Evolutionary conservation across 2,797 vertebrate species (phyloP).

Genomic region (Propithecus deckenii): DNA sequence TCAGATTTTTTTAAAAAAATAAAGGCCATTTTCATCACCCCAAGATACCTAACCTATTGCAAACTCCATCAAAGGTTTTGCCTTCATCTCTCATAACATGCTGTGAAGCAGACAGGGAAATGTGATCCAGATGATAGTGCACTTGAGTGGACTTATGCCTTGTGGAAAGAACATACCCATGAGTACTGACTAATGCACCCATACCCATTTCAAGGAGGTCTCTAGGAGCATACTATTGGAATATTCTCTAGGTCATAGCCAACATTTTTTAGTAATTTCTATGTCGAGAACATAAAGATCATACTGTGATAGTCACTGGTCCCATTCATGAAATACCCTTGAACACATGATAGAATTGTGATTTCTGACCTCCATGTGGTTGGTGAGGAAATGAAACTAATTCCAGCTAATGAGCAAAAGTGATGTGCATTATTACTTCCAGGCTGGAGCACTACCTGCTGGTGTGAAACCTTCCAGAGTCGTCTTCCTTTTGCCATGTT

Average conservation of each 20-base stretch:
- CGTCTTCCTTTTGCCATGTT: background rate
- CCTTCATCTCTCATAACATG: background rate
- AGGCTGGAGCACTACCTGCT: background rate
- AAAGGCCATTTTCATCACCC: background rate
- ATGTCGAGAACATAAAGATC: background rate
- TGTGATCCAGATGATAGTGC: background rate
- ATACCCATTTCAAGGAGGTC: background rate
- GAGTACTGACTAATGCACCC: background rate
- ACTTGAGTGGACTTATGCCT: background rate
- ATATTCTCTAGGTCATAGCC: background rate
- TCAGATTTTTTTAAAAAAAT: background rate
- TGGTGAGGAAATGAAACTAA: conserved; percentile 3
- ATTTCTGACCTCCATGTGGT: background rate
- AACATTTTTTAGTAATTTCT: background rate
- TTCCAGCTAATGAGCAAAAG: background rate
- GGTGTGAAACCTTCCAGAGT: background rate
- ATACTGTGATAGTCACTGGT: background rate
- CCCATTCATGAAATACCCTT: background rate
- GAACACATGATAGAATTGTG: background rate
- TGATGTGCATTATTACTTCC: background rate
- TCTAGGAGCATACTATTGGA: background rate
- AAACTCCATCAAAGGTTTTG: background rate
- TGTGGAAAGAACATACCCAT: background rate
- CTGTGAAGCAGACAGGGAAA: background rate
- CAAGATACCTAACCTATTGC: background rate